phyloP scores from a whole-genome alignment of 2,113 vertebrate genomes.

The Heterotis niloticus region DNA sequence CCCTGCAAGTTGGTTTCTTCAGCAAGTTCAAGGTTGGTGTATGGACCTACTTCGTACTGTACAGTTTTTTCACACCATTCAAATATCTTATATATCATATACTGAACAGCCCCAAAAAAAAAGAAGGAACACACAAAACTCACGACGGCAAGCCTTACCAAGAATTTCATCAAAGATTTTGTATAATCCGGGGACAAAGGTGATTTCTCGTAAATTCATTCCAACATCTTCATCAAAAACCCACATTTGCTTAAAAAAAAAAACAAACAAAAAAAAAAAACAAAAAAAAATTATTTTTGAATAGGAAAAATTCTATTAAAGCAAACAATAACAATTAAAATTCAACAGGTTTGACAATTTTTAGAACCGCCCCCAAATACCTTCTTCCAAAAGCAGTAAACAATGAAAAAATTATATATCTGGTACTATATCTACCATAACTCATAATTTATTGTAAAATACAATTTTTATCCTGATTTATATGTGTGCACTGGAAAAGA shows the following conservation, averaged over 20 bases:
- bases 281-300: neutral
- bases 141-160: constrained; percentile 67
- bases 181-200: constrained; percentile 93
- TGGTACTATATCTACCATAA: too few species aligned
- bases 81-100: neutral
- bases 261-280: neutral
- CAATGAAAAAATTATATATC: neutral
- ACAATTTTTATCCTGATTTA: neutral
- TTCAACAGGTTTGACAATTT: neutral
- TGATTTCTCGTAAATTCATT: constrained; percentile 95
- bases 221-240: constrained; percentile 94
- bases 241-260: constrained; percentile 83
- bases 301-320: neutral
- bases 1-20: neutral
- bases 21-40: neutral
- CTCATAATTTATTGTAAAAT: neutral
- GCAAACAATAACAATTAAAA: neutral
- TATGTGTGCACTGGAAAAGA: neutral
- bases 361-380: neutral
- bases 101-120: neutral
- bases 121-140: neutral
- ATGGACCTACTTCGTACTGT: too few species aligned
- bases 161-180: constrained; percentile 99
- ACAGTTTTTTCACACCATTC: neutral
- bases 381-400: neutral